Percentiles rank a stretch among this genome's conserved stretches.
Evolutionary conservation across 2,888 invertebrate species (phyloP).

Genomic region (Seira sanloemensis): DNA sequence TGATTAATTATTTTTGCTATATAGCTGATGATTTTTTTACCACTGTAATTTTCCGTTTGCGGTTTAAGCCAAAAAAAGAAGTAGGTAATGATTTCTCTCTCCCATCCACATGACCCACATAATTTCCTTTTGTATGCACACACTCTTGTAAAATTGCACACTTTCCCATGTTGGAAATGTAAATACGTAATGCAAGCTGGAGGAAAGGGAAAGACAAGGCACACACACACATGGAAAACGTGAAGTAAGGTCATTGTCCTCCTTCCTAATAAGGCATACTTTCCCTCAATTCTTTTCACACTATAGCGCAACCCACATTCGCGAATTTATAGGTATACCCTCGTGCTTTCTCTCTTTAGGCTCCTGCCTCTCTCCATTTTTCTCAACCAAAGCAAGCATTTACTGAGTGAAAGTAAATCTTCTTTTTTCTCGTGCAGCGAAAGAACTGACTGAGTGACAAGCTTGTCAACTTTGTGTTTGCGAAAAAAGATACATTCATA

Average conservation of each 20-base stretch:
- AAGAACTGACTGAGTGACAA: not conserved
- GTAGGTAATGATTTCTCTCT: conserved; percentile 2
- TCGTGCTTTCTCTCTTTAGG: not conserved
- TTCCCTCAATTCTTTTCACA: not conserved
- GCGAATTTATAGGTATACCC: not conserved
- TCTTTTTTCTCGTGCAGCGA: not conserved
- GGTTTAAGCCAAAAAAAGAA: too few relatives aligned
- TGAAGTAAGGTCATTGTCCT: conserved; percentile 50
- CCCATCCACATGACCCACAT: not conserved
- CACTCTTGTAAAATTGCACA: not conserved
- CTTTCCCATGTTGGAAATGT: not conserved
- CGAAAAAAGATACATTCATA: not conserved
- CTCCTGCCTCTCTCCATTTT: too few relatives aligned
- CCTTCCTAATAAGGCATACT: conserved; percentile 5
- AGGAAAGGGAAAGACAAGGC: not conserved
- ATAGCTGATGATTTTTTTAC: not conserved
- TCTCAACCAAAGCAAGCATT: not conserved
- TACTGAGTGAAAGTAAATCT: not conserved
- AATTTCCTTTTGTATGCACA: not conserved
- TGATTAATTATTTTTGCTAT: not conserved
- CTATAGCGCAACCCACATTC: not conserved
- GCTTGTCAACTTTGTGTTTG: not conserved
- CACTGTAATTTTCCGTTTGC: not conserved
- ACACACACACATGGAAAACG: not conserved
- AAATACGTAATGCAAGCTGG: not conserved